phyloP scores from a whole-genome alignment of 2,888 invertebrate genomes.

The Drosophila nigritarsus region DNA sequence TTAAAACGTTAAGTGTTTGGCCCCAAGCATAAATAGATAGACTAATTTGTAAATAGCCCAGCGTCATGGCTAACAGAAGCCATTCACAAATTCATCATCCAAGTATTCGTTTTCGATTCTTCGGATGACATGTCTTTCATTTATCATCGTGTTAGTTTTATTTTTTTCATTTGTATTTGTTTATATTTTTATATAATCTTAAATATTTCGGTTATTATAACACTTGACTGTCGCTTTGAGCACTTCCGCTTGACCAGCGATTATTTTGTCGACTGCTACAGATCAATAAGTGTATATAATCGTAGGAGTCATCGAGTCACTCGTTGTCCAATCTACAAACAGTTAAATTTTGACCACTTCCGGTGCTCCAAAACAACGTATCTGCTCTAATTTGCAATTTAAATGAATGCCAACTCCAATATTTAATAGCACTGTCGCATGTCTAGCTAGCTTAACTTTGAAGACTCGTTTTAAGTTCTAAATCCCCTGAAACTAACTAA shows the following conservation, averaged over 20 bases:
- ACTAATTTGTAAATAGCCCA: slow-evolving; percentile 28
- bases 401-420: slow-evolving; percentile 35
- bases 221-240: slow-evolving; percentile 62
- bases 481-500: slow-evolving; percentile 58
- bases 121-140: slow-evolving; percentile 10
- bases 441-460: slow-evolving; percentile 18
- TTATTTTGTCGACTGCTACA: slow-evolving; percentile 39
- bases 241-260: slow-evolving; percentile 60
- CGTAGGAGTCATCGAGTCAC: slow-evolving; percentile 33
- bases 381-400: slow-evolving; percentile 61
- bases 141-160: not conserved
- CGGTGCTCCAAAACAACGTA: slow-evolving; percentile 48
- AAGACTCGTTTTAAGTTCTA: slow-evolving; percentile 56
- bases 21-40: not conserved
- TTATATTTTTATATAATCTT: slow-evolving; percentile 11
- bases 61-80: slow-evolving; percentile 68
- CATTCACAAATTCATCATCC: slow-evolving; percentile 42
- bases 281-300: slow-evolving; percentile 22
- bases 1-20: slow-evolving; percentile 62
- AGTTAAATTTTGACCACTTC: slow-evolving; percentile 44
- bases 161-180: not conserved
- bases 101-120: slow-evolving; percentile 5
- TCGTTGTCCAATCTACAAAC: slow-evolving; percentile 22
- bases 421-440: slow-evolving; percentile 21
- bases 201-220: slow-evolving; percentile 61